Conservation (phyloP, 2,113 vertebrate genomes). For the Cinclus mexicanus region DNA sequence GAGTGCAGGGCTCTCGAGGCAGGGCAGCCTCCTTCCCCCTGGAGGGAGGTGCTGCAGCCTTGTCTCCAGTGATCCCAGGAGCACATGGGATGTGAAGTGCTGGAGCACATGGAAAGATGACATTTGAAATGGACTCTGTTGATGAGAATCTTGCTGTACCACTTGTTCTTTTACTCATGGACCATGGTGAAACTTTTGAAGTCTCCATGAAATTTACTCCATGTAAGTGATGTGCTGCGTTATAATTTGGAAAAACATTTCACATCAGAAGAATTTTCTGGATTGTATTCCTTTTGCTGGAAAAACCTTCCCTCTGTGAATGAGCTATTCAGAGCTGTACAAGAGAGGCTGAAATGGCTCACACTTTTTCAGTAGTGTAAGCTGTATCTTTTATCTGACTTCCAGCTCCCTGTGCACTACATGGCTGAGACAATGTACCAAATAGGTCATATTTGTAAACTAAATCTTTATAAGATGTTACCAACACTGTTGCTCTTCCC, state of each 20-base stretch:
- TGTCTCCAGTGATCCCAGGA: accelerated
- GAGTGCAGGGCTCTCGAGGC: accelerated
- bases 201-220: not conserved
- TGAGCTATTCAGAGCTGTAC: not conserved
- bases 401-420: not conserved
- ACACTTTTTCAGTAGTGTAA: not conserved
- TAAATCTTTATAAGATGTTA: slow-evolving; percentile 18
- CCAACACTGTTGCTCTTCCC: not conserved
- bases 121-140: not conserved
- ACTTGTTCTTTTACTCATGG: not conserved
- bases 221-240: not conserved
- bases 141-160: not conserved
- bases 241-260: not conserved
- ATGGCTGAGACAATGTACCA: not conserved
- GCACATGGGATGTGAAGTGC: not conserved
- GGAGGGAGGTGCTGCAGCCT: not conserved
- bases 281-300: not conserved
- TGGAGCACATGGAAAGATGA: not conserved
- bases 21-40: not conserved
- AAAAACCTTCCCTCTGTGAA: not conserved
- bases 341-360: not conserved
- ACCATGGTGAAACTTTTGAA: not conserved
- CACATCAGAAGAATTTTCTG: not conserved
- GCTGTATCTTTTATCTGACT: not conserved
- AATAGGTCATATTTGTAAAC: slow-evolving; percentile 11